Conservation (phyloP, 2,888 invertebrate species). For the Catotricha subobsoleta region DNA sequence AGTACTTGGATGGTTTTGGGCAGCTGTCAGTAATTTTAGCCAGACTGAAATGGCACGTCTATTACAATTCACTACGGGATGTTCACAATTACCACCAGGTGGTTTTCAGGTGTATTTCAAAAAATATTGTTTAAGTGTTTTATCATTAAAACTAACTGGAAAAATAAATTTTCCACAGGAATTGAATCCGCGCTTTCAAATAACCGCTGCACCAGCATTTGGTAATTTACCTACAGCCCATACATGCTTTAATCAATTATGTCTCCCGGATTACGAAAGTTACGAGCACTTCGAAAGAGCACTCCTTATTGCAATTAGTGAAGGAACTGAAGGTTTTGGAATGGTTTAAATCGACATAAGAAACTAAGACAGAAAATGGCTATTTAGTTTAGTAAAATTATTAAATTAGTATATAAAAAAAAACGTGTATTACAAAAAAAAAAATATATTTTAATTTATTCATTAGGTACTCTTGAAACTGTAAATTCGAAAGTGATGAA, state of each 20-base stretch:
- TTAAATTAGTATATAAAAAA: no score
- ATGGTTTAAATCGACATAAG: slow-evolving; percentile 28
- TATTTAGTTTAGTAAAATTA: no score
- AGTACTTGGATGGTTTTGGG: slow-evolving; percentile 81
- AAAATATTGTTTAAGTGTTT: background rate
- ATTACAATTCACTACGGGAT: slow-evolving; percentile 84
- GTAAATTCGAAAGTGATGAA: no score
- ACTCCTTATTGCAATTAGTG: slow-evolving; percentile 78
- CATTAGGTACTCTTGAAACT: no score
- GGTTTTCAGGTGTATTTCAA: slow-evolving; percentile 46
- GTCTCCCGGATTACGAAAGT: slow-evolving; percentile 84
- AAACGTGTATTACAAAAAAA: no score
- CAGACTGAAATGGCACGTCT: slow-evolving; percentile 84
- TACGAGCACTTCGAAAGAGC: slow-evolving; percentile 88
- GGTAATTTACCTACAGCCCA: slow-evolving; percentile 87
- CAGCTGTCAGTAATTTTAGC: slow-evolving; percentile 71
- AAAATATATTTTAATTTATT: no score
- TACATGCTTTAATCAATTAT: slow-evolving; percentile 92
- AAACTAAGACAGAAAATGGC: no score
- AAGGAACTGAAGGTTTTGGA: slow-evolving; percentile 89
- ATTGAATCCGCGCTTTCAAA: slow-evolving; percentile 78
- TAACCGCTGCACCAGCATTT: slow-evolving; percentile 75
- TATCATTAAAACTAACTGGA: background rate
- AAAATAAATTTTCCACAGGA: slow-evolving; percentile 34
- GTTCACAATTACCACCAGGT: slow-evolving; percentile 77